Evolutionary conservation across 2,888 invertebrate genomes (phyloP), one percentile per base, ranked within the genome.

Genomic region (Agrochola lota): DNA sequence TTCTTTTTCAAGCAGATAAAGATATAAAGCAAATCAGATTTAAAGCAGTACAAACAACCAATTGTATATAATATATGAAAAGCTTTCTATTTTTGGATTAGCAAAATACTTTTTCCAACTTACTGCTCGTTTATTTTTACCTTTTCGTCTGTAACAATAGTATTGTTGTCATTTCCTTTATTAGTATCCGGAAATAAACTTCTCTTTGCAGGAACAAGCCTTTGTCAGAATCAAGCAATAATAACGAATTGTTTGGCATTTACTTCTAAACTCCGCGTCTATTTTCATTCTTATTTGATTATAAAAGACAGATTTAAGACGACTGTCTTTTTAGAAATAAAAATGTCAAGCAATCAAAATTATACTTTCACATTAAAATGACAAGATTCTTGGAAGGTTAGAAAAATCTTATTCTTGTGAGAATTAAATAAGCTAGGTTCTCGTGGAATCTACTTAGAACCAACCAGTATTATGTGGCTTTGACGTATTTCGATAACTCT

Each of bases 231-330:
- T 63, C 46, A 35, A 77, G 69, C 71, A 82, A 84, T 70, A 82
- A 73, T 70, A 81, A 71, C 20, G 67, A 78, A 84, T 85, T 82
- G 72, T 78, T 78, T 43, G 46, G 40, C 71, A 72, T 85, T 85
- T 67, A 55, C 62, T 66, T 55, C n/a, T 63, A 63, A 75, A 63
- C 63, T 55, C 71, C 30, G 15, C 46, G 70, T 59, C 66, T 35
- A 70, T 74, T 85, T 77, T 72, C n/a, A 70, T 82, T 78, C 63
- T 70, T 40, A 62, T 52, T 60, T 64, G 60, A 71, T n/a, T 81
- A 73, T 43, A 84, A 83, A 77, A 70, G 70, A 26, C 55, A 71
- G 57, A 74, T 68, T 49, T 59, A 82, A 78, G 55, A 66, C 66
- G 77, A 46, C 78, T 49, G 71, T 60, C 55, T 70, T 4, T 63